A percentile compares a stretch with the other conserved stretches of the same genome.
phyloP scores from a whole-genome alignment of 53 echinoderm and acorn worm genomes.

The Apostichopus leukothele region DNA sequence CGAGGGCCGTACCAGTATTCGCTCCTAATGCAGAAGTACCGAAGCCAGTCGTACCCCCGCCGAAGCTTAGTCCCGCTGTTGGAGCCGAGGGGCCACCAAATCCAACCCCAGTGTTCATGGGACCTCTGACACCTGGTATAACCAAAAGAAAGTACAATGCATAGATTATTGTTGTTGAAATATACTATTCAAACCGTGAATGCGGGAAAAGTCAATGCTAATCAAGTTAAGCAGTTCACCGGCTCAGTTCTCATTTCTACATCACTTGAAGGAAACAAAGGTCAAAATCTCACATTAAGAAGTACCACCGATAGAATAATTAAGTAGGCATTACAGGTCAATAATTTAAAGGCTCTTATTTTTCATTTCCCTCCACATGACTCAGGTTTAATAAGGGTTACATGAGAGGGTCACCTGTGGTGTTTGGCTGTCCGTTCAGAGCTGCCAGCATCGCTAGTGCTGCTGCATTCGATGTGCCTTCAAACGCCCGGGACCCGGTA shows the following conservation, averaged over 20 bases:
- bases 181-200: too few relatives aligned
- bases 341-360: too few relatives aligned
- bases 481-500: conserved; percentile 65
- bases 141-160: neutral
- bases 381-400: too few relatives aligned
- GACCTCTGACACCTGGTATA: neutral
- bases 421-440: conserved; percentile 82
- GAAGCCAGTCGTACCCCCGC: conserved; percentile 58
- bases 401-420: conserved; percentile 60
- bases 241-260: too few relatives aligned
- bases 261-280: too few relatives aligned
- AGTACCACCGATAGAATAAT: too few relatives aligned
- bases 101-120: conserved; percentile 62
- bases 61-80: conserved; percentile 58
- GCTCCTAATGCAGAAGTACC: conserved; percentile 53
- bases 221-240: too few relatives aligned
- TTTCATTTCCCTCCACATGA: too few relatives aligned
- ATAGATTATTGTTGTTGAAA: neutral
- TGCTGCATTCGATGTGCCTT: conserved; percentile 69
- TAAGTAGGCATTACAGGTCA: too few relatives aligned
- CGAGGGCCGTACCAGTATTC: neutral
- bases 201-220: too few relatives aligned
- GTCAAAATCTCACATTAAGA: too few relatives aligned
- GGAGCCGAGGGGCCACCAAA: conserved; percentile 59
- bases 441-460: conserved; percentile 93